A percentile compares a stretch with the other conserved stretches of the same genome.
phyloP scores from a whole-genome alignment of 2,888 invertebrate species.

The Parasteatoda lunata region DNA sequence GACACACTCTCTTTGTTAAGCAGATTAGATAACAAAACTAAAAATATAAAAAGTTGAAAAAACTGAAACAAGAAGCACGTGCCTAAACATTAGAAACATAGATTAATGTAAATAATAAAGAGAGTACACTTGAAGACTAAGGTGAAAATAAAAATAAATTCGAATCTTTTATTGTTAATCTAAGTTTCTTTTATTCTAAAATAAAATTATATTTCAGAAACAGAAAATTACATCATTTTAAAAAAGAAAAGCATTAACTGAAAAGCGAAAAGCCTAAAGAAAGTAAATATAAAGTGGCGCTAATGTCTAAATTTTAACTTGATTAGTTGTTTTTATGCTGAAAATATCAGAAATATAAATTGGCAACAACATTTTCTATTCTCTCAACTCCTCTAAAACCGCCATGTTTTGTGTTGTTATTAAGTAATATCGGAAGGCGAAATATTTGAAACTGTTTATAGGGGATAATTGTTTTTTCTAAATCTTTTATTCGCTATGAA shows the following conservation, averaged over 20 bases:
- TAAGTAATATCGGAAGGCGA: slow-evolving; percentile 14
- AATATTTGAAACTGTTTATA: not conserved
- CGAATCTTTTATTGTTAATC: too few relatives aligned
- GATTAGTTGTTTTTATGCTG: slow-evolving; percentile 56
- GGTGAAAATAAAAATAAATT: too few relatives aligned
- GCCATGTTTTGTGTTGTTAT: slow-evolving; percentile 64
- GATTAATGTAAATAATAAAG: slow-evolving; percentile 1
- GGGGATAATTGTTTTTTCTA: not conserved
- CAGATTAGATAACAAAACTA: too few relatives aligned
- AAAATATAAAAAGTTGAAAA: too few relatives aligned
- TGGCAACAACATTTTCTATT: slow-evolving; percentile 54
- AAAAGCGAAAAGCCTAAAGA: not conserved
- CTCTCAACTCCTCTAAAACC: slow-evolving; percentile 65
- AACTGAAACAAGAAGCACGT: too few relatives aligned
- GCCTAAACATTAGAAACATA: not conserved
- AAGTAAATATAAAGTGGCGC: not conserved
- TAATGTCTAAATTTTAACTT: not conserved
- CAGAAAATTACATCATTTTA: too few relatives aligned
- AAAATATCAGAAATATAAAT: slow-evolving; percentile 31
- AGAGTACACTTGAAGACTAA: too few relatives aligned
- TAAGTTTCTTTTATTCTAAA: too few relatives aligned
- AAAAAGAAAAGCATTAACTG: too few relatives aligned
- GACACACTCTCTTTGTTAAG: too few relatives aligned
- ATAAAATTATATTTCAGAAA: too few relatives aligned
- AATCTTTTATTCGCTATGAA: slow-evolving; percentile 27